These are phyloP conservation scores for Catalaphyllia jardinei DNA, from an alignment of 64 coral and sea anemone species.

Conservation along the genomic window DNA sequence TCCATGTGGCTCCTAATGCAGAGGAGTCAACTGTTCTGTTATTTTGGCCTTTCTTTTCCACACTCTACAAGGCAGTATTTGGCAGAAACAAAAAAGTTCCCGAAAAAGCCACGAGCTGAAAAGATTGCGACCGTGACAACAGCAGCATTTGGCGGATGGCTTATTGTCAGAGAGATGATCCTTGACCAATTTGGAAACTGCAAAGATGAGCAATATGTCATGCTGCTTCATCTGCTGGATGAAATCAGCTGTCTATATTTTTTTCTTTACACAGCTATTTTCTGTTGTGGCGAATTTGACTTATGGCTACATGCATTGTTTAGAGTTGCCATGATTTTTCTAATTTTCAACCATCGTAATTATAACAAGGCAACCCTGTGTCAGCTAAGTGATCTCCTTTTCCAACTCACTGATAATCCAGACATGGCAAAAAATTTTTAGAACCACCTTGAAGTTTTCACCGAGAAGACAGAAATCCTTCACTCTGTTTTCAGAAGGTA, in stretches of 20 bases:
- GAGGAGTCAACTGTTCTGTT: slow-evolving; percentile 12
- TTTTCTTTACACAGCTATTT: not conserved
- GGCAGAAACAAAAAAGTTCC: slow-evolving; percentile 10
- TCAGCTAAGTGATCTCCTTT: slow-evolving; percentile 42
- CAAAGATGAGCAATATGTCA: slow-evolving; percentile 28
- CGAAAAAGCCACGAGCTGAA: slow-evolving; percentile 49
- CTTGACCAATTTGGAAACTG: slow-evolving; percentile 41
- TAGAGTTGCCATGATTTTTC: slow-evolving; percentile 38
- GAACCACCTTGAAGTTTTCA: not conserved
- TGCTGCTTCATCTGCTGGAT: slow-evolving; percentile 36
- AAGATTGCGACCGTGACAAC: slow-evolving; percentile 22
- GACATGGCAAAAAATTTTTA: not conserved
- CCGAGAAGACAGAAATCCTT: slow-evolving; percentile 81
- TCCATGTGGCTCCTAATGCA: slow-evolving; percentile 43
- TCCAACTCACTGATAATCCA: slow-evolving; percentile 17
- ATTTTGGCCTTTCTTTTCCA: slow-evolving; percentile 11
- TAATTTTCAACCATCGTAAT: slow-evolving; percentile 10
- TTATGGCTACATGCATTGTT: too few species aligned
- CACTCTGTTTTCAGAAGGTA: slow-evolving; percentile 72
- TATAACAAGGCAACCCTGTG: slow-evolving; percentile 63
- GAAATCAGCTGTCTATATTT: slow-evolving; percentile 13
- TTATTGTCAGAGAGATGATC: slow-evolving; percentile 47
- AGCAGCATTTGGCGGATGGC: slow-evolving; percentile 62
- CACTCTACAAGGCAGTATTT: slow-evolving; percentile 40
- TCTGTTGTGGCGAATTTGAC: too few species aligned